Percentiles rank a stretch among this genome's conserved stretches.
phyloP scores from a whole-genome alignment of 2,113 vertebrate species.

The Antigone vipio region DNA sequence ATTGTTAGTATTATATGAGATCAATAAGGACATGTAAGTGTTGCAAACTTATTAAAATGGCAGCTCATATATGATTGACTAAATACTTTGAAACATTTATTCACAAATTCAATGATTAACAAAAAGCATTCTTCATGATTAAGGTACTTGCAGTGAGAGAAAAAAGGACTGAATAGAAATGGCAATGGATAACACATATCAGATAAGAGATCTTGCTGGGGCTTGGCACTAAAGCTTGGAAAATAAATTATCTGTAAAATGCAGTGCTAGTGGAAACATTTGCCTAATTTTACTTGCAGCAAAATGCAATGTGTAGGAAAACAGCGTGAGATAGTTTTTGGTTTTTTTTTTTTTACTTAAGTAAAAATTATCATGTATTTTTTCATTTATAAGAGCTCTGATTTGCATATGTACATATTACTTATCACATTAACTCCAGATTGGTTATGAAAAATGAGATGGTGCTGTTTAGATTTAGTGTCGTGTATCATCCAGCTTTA shows the following conservation, averaged over 20 bases:
- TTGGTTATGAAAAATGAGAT: not conserved
- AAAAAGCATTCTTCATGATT: not conserved
- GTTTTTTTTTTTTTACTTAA: not conserved
- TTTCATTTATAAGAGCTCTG: not conserved
- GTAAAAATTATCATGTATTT: not conserved
- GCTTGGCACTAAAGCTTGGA: not conserved
- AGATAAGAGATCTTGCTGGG: not conserved
- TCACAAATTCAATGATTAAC: not conserved
- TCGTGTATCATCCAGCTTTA: conserved; percentile 17
- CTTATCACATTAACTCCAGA: conserved; percentile 1
- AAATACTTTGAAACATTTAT: not conserved
- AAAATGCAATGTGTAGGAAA: not conserved
- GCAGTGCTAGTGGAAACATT: not conserved
- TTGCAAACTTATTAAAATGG: not conserved
- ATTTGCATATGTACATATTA: conserved; percentile 3
- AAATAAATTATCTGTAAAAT: conserved; percentile 20
- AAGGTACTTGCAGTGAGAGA: not conserved
- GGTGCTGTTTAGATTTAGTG: conserved; percentile 19
- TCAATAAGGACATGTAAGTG: not conserved
- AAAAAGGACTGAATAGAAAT: not conserved
- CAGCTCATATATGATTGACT: not conserved
- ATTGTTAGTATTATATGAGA: not conserved
- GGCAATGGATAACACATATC: not conserved
- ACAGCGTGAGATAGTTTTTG: not conserved
- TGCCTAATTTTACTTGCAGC: conserved; percentile 15